phyloP scores from a whole-genome alignment of 2,888 invertebrate genomes.

The Acleris emargana region DNA sequence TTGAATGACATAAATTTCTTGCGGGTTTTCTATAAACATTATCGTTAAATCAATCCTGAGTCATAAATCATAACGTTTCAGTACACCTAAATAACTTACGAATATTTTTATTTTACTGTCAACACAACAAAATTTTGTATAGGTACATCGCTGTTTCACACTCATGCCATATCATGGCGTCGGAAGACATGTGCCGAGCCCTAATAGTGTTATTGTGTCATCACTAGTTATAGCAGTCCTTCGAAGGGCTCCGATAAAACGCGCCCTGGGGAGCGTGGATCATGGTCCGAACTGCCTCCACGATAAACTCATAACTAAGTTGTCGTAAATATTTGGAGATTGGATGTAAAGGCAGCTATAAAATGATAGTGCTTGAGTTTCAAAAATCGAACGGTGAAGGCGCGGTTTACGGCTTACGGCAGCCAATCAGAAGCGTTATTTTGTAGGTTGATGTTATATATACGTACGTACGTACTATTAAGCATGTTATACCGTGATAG shows the following conservation, averaged over 20 bases:
- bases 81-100: too few species aligned
- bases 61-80: too few species aligned
- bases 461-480: too few species aligned
- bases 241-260: slow-evolving; percentile 34
- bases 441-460: too few species aligned
- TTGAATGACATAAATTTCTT: too few species aligned
- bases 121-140: too few species aligned
- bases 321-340: slow-evolving; percentile 49
- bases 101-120: too few species aligned
- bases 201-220: slow-evolving; percentile 30
- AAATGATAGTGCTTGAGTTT: slow-evolving; percentile 36
- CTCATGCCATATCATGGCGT: slow-evolving; percentile 7
- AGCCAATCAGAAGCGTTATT: not conserved
- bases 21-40: too few species aligned
- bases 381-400: slow-evolving; percentile 31
- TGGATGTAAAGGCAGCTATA: slow-evolving; percentile 46
- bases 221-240: slow-evolving; percentile 6
- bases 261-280: slow-evolving; percentile 26
- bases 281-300: slow-evolving; percentile 35
- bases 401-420: slow-evolving; percentile 4
- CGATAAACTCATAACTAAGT: slow-evolving; percentile 44
- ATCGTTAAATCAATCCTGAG: too few species aligned
- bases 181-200: not conserved
- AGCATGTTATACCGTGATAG: too few species aligned
- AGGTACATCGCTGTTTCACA: too few species aligned